phyloP scores from a whole-genome alignment of 2,797 vertebrate genomes.

The Astyanax mexicanus region DNA sequence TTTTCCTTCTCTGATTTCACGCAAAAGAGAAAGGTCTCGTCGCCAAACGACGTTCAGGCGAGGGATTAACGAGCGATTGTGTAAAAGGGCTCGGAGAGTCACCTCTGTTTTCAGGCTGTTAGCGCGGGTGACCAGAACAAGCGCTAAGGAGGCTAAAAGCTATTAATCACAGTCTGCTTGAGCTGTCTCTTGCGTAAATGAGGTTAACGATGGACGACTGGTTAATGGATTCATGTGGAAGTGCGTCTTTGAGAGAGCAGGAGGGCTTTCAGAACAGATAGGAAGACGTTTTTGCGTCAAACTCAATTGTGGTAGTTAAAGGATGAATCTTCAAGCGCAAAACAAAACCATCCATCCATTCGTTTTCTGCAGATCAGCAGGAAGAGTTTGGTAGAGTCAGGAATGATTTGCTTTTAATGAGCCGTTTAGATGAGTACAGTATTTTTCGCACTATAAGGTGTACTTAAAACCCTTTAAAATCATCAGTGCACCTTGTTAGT shows the following conservation, averaged over 20 bases:
- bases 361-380: no score
- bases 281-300: no score
- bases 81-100: background rate
- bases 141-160: background rate
- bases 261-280: background rate
- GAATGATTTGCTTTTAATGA: no score
- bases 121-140: background rate
- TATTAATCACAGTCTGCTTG: background rate
- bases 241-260: no score
- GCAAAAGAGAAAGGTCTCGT: background rate
- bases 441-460: no score
- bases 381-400: no score
- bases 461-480: no score
- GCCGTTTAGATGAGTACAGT: no score
- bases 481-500: no score
- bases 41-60: constrained; percentile 15
- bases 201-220: background rate
- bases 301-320: no score
- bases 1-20: background rate
- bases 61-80: constrained; percentile 4
- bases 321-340: no score
- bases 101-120: background rate
- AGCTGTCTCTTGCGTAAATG: background rate
- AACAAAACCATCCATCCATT: no score
- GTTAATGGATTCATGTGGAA: background rate